Evolutionary conservation across 2,113 vertebrate species (phyloP), one percentile per base, ranked within the genome.

Genomic region (Tetrax tetrax): DNA sequence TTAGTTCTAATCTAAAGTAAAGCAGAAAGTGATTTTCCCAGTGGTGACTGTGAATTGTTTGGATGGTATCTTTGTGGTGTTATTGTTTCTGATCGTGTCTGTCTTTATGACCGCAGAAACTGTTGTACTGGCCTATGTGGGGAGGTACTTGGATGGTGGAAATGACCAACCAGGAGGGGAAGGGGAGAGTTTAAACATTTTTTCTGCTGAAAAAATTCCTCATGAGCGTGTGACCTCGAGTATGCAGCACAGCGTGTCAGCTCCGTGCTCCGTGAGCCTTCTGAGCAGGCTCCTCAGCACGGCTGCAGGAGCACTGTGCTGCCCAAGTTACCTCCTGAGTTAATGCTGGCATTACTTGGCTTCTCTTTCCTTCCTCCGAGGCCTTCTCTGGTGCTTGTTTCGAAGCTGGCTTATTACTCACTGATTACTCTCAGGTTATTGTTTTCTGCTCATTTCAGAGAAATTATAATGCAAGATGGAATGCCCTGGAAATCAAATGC

Each of bases 261-360:
- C 51, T 48, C 51, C 2, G 2, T 43, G 28, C 82, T 48, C 28
- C 6, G 53, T 24, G 38, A 77, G 21, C 33, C 11, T n/a, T 43
- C 60, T 3, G 4, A n/a, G 71, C 1, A 0, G 28, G 45, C 38
- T 54, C 8, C 37, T 53, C 68, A 14, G 33, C 0, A 0, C 15
- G 65, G 31, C 57, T 6, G 1, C 41, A 66, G 61, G 53, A n/a
- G 31, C 53, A 12, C 29, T 43, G 63, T 4, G 28, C 70, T 45
- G 41, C 51, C 29, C 14, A 5, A 6, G 10, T 51, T 31, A 31
- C 16, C 38, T 12, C 61, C 16, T 2, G 7, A 6, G 5, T 47
- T 65, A 0, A 2, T 23, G 35, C 0, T 63, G 29, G 45, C 45
- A 19, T 27, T 51, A 1, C 61, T 87, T 37, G 25, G 45, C n/a